These are phyloP conservation scores for Bryconaethiops microstoma DNA, from an alignment of 2,797 vertebrate genomes.

Conservation along the genomic window DNA sequence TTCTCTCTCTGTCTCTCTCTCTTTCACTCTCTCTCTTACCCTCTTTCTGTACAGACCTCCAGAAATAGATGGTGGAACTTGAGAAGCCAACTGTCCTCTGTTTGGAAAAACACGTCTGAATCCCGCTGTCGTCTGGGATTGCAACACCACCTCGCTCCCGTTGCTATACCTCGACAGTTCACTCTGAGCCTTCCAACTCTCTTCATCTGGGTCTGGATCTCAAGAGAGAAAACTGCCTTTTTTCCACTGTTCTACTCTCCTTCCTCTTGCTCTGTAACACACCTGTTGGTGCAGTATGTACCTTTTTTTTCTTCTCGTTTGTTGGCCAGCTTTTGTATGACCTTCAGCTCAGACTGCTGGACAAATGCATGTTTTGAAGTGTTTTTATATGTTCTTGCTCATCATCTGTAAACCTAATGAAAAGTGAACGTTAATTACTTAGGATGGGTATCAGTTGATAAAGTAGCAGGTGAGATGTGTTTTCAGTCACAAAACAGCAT, in stretches of 20 bases:
- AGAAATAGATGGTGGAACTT: constrained; percentile 75
- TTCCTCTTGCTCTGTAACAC: not conserved
- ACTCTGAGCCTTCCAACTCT: constrained; percentile 31
- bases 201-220: constrained; percentile 21
- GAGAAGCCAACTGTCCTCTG: constrained; percentile 52
- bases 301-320: not conserved
- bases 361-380: not conserved
- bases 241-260: not conserved
- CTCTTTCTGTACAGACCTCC: constrained; percentile 52
- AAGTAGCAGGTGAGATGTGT: not conserved
- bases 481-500: not conserved
- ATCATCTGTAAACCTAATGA: not conserved
- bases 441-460: not conserved
- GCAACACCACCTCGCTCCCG: constrained; percentile 63
- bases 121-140: constrained; percentile 62
- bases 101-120: constrained; percentile 65
- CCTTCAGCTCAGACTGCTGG: not conserved
- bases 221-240: not conserved
- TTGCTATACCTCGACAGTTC: constrained; percentile 57
- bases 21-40: not conserved
- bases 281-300: not conserved
- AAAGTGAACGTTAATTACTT: not conserved
- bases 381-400: not conserved
- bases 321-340: not conserved
- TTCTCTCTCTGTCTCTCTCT: constrained; percentile 28